Conservation (phyloP, 2,797 vertebrate species). For the Periophthalmus magnuspinnatus region DNA sequence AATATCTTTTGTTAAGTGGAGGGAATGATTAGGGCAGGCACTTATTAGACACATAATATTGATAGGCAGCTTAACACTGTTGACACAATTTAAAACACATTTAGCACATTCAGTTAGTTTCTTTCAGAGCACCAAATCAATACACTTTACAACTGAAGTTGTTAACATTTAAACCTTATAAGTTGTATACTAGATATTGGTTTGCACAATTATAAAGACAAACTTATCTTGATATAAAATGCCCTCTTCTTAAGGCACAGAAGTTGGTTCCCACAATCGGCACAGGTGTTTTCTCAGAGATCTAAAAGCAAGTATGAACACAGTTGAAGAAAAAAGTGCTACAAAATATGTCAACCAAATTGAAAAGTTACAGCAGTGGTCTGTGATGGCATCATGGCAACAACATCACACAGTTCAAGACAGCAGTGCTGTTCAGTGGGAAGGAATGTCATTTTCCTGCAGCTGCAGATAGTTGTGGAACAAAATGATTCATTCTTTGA, state of each 20-base stretch:
- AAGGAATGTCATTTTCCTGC: constrained; percentile 62
- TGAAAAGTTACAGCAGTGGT: constrained; percentile 33
- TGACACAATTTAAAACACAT: background rate
- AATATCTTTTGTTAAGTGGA: constrained; percentile 18
- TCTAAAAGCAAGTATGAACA: constrained; percentile 74
- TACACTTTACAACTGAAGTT: background rate
- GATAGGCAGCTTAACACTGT: constrained; percentile 4
- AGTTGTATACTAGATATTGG: background rate
- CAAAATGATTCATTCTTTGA: constrained; percentile 51
- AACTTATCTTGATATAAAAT: constrained; percentile 35
- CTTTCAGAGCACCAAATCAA: constrained; percentile 18
- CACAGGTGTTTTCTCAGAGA: constrained; percentile 63
- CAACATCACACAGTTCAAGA: constrained; percentile 40
- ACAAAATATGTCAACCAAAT: constrained; percentile 18
- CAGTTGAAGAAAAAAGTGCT: constrained; percentile 51
- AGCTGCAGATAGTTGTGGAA: constrained; percentile 59
- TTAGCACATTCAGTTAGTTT: background rate
- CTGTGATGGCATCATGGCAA: constrained; percentile 46
- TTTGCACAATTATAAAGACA: constrained; percentile 24
- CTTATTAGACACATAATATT: constrained; percentile 17
- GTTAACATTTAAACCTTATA: background rate
- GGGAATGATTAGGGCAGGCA: constrained; percentile 21
- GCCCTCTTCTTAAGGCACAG: constrained; percentile 39
- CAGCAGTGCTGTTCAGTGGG: constrained; percentile 43
- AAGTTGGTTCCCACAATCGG: constrained; percentile 55